Evolutionary conservation across 2,888 invertebrate species (phyloP).

Genomic region (Zootermopsis nevadensis): DNA sequence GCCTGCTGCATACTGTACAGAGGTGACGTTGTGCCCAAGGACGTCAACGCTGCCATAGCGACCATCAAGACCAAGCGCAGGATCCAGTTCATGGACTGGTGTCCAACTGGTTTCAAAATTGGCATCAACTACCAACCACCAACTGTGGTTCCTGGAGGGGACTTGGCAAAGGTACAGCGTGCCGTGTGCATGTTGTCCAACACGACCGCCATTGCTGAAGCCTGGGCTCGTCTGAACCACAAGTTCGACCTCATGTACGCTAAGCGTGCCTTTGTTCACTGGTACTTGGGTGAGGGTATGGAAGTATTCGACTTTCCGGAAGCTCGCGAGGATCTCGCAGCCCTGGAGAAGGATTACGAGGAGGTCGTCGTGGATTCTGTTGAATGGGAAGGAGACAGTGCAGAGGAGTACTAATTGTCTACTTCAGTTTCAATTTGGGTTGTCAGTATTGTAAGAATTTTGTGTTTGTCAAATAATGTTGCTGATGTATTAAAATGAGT

Average conservation of each 20-base stretch:
- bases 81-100: too few relatives aligned
- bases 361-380: slow-evolving; percentile 77
- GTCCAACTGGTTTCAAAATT: too few relatives aligned
- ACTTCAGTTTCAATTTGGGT: too few relatives aligned
- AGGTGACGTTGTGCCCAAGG: slow-evolving; percentile 66
- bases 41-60: slow-evolving; percentile 60
- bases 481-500: too few relatives aligned
- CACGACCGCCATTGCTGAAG: slow-evolving; percentile 71
- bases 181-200: slow-evolving; percentile 71
- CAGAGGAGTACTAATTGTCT: slow-evolving; percentile 43
- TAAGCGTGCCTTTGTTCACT: slow-evolving; percentile 70
- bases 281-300: slow-evolving; percentile 68
- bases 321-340: slow-evolving; percentile 83
- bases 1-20: slow-evolving; percentile 59
- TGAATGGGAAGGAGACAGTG: slow-evolving; percentile 65
- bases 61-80: slow-evolving; percentile 57
- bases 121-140: too few relatives aligned
- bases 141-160: too few relatives aligned
- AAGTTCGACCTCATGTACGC: slow-evolving; percentile 71
- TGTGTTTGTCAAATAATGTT: too few relatives aligned
- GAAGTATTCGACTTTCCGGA: slow-evolving; percentile 77
- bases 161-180: too few relatives aligned
- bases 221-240: slow-evolving; percentile 70
- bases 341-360: slow-evolving; percentile 81
- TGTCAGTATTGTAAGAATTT: too few relatives aligned